phyloP scores from a whole-genome alignment of 2,113 vertebrate genomes.

The crab-eating macaque (Macaca fascicularis) region DNA sequence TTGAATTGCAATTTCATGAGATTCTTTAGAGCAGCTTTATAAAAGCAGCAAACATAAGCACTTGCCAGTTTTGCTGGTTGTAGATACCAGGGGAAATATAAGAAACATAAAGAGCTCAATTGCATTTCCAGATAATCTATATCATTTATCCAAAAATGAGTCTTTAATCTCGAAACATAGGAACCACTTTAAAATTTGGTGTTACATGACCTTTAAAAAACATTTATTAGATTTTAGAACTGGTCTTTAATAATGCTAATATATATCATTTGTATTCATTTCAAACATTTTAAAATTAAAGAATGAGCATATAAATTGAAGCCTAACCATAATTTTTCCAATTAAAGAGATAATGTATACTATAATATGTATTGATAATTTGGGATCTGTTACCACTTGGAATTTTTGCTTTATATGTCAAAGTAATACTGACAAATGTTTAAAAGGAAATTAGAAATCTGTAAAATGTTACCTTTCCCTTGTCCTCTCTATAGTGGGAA shows the following conservation, averaged over 20 bases:
- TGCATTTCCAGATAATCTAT: not conserved
- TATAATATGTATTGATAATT: not conserved
- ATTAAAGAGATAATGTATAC: not conserved
- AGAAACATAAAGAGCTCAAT: not conserved
- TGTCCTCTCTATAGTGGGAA: not conserved
- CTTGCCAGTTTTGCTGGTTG: not conserved
- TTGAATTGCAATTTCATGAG: not conserved
- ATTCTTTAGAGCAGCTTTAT: not conserved
- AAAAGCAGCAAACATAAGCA: not conserved
- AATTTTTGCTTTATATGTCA: not conserved
- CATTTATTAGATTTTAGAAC: not conserved
- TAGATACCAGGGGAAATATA: not conserved
- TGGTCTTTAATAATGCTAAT: not conserved
- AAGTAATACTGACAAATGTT: not conserved
- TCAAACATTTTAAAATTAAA: not conserved
- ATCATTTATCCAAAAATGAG: not conserved
- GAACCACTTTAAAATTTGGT: not conserved
- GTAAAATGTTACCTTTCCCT: not conserved
- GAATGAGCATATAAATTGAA: not conserved
- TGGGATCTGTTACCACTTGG: not conserved
- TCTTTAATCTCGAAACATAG: not conserved
- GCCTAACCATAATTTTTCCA: not conserved
- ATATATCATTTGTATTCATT: not conserved
- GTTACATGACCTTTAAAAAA: not conserved
- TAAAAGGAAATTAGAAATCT: slow-evolving; percentile 5